Evolutionary conservation across 2,888 invertebrate genomes (phyloP).

Genomic region (Amphipoea oculea): DNA sequence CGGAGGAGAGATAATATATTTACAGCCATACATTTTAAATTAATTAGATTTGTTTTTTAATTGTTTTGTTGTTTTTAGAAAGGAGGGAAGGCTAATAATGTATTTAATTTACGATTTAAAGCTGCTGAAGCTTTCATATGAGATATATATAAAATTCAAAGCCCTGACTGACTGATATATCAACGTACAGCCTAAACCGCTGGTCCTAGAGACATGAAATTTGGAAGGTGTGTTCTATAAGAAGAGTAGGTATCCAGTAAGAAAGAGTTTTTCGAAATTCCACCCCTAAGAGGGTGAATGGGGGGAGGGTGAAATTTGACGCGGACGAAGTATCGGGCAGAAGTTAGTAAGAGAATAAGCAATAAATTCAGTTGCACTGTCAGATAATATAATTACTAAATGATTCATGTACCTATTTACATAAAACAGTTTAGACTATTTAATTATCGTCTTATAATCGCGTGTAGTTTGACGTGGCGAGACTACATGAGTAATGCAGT

Average conservation of each 20-base stretch:
- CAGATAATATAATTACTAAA: constrained; percentile 16
- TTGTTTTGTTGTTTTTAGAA: constrained; percentile 45
- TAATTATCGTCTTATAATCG: constrained; percentile 37
- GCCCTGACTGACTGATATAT: too few species aligned
- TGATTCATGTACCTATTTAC: not conserved
- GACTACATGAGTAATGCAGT: constrained; percentile 39
- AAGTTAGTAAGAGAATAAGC: too few species aligned
- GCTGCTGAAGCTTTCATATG: not conserved
- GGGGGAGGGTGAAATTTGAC: too few species aligned
- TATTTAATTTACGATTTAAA: not conserved
- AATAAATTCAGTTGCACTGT: not conserved
- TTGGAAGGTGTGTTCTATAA: too few species aligned
- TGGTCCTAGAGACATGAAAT: too few species aligned
- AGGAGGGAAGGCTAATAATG: not conserved
- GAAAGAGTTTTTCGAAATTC: too few species aligned
- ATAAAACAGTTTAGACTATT: constrained; percentile 60
- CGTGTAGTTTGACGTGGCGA: constrained; percentile 45
- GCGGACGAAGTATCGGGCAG: too few species aligned
- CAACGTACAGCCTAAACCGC: too few species aligned
- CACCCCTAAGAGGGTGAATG: too few species aligned
- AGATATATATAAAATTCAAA: too few species aligned
- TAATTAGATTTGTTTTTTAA: constrained; percentile 57
- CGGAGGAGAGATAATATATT: constrained; percentile 50
- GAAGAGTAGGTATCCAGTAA: too few species aligned
- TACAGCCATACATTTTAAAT: constrained; percentile 55